Evolutionary conservation across 1,140 invertebrate genomes (phyloP), one percentile per base, ranked within the genome.

Genomic region (Akabosia matsudoensis): DNA sequence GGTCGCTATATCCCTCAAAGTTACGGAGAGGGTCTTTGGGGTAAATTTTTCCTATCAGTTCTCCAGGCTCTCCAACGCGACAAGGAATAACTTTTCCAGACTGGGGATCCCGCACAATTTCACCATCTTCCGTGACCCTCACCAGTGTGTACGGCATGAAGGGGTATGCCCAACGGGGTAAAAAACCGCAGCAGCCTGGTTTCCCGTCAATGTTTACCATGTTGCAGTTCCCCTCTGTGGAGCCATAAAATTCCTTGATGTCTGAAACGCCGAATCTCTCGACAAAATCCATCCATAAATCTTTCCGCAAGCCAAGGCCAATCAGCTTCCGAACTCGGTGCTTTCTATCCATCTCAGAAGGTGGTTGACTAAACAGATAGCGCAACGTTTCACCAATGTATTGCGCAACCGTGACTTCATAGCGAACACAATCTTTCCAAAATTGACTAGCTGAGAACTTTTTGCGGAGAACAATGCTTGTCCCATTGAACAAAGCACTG

Each of bases 381-480:
- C 97, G 90, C 83, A 96, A 98, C 89, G 98, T 97, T 88, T 99
- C 97, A n/a, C 97, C 97, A 83, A 99, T 99, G 84, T 99, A 99
- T 84, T 99, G 97, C 0, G 97, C 97, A 14, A 73, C 45, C 7
- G 90, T 91, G 74, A 87, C 88, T 18, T 89, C 84, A 82, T 89
- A 88, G 78, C 88, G 86, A 34, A 88, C 84, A 83, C 90, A 91
- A 81, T 91, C 90, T 74, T 85, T 86, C 90, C 90, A 91, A 83
- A 91, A 91, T 76, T 86, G 85, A 70, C 87, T 87, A 33, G 89
- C 90, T 24, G 90, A 91, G 83, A 91, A 91, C 82, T 90, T 90
- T 51, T 83, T 84, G 61, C 88, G 80, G 10, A 91, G 84, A 13
- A 88, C 88, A 33, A 88, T 83, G 14, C 87, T 86, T 37, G 83